A percentile compares a stretch with the other conserved stretches of the same genome.
Conservation (phyloP, 2,797 vertebrate species). For the Acridotheres tristis region DNA sequence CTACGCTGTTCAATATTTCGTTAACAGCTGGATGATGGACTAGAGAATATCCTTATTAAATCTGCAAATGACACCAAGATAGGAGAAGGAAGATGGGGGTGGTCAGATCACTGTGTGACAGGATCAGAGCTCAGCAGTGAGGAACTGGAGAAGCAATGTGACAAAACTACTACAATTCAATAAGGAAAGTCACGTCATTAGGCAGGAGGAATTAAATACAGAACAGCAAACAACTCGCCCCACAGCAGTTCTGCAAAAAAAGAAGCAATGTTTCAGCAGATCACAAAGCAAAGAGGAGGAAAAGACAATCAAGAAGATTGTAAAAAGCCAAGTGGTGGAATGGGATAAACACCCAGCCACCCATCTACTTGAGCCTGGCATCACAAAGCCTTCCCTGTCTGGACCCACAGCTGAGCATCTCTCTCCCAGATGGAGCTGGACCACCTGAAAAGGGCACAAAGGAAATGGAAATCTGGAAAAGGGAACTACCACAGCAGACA, state of each 20-base stretch:
- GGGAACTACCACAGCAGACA: neutral
- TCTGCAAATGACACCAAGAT: slow-evolving; percentile 9
- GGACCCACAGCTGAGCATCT: accelerated
- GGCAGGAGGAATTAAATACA: neutral
- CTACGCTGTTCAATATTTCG: neutral
- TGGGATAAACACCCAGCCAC: neutral
- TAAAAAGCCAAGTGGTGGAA: neutral
- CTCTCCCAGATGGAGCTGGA: neutral
- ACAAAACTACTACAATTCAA: neutral
- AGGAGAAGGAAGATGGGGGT: neutral
- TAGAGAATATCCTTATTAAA: slow-evolving; percentile 36
- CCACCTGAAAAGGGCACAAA: neutral
- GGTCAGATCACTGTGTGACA: neutral
- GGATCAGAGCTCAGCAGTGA: neutral
- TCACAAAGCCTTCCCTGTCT: neutral
- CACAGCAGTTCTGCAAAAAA: neutral
- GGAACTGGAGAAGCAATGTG: neutral
- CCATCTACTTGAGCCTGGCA: neutral
- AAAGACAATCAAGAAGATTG: neutral
- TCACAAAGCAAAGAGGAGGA: neutral
- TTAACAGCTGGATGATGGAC: slow-evolving; percentile 39
- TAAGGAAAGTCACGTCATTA: neutral
- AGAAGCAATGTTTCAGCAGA: neutral
- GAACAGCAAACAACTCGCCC: neutral
- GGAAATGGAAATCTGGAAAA: neutral